Evolutionary conservation across 2,888 invertebrate species (phyloP).

Genomic region (Drosophila mimetica): DNA sequence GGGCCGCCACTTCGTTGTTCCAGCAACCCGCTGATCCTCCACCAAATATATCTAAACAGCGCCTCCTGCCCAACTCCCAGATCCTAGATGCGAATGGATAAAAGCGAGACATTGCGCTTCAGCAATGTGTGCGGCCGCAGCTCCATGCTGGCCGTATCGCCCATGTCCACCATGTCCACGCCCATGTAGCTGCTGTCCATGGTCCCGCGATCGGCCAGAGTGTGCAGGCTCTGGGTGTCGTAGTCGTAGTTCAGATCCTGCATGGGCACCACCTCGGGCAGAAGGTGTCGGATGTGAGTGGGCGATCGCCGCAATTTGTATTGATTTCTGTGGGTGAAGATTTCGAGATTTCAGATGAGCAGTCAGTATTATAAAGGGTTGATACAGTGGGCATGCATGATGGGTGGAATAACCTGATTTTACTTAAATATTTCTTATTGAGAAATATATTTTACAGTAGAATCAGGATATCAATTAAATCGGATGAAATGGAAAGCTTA

Average conservation of each 20-base stretch:
- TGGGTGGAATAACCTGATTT: background rate
- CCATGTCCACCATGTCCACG: conserved; percentile 72
- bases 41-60: background rate
- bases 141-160: conserved; percentile 66
- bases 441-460: background rate
- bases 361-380: background rate
- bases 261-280: conserved; percentile 84
- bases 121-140: conserved; percentile 80
- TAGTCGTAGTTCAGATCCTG: conserved; percentile 83
- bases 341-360: background rate
- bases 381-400: background rate
- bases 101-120: conserved; percentile 83
- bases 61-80: background rate
- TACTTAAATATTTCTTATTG: background rate
- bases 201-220: conserved; percentile 66
- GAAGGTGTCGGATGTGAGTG: conserved; percentile 83
- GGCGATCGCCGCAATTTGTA: conserved; percentile 83
- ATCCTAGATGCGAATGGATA: conserved; percentile 83
- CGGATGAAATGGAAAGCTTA: conserved; percentile 48
- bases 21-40: conserved; percentile 31
- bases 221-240: conserved; percentile 80
- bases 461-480: conserved; percentile 2
- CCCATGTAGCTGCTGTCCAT: conserved; percentile 67
- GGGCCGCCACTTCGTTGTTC: conserved; percentile 63
- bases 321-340: conserved; percentile 77